Conservation (phyloP, 2,888 invertebrate genomes). For the Adelphocoris suturalis region DNA sequence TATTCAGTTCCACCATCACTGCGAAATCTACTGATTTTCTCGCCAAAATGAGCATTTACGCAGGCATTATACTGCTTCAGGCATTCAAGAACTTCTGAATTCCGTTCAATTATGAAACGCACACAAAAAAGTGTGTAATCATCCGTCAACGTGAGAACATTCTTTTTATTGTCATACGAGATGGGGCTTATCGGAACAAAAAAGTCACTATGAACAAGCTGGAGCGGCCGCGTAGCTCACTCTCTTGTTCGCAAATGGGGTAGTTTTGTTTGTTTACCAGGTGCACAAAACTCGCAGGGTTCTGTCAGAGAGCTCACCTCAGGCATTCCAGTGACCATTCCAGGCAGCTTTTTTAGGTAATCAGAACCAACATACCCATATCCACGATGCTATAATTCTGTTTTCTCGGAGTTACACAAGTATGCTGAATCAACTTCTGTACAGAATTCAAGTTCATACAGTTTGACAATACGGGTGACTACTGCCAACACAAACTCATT, state of each 20-base stretch:
- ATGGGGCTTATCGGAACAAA: slow-evolving; percentile 75
- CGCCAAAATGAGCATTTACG: slow-evolving; percentile 76
- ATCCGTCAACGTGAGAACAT: slow-evolving; percentile 75
- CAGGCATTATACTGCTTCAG: slow-evolving; percentile 76
- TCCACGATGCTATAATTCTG: slow-evolving; percentile 31
- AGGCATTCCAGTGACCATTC: too few relatives aligned
- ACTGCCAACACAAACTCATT: too few relatives aligned
- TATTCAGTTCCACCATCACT: slow-evolving; percentile 76
- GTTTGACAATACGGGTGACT: slow-evolving; percentile 1
- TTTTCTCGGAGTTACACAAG: background rate
- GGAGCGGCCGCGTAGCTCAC: slow-evolving; percentile 70
- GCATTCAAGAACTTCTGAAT: slow-evolving; percentile 76
- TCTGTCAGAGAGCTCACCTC: background rate
- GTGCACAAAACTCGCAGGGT: slow-evolving; percentile 31
- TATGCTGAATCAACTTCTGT: background rate
- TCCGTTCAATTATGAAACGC: slow-evolving; percentile 75
- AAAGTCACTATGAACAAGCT: slow-evolving; percentile 75
- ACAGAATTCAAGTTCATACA: slow-evolving; percentile 53
- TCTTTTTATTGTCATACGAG: slow-evolving; percentile 73
- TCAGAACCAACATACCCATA: slow-evolving; percentile 26
- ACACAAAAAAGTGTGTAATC: slow-evolving; percentile 76
- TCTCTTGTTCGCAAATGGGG: slow-evolving; percentile 53
- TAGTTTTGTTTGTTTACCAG: slow-evolving; percentile 39
- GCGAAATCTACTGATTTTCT: slow-evolving; percentile 75
- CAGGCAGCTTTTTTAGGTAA: slow-evolving; percentile 19